phyloP scores from a whole-genome alignment of 2,113 vertebrate genomes.

The Sporophila hypoxantha region DNA sequence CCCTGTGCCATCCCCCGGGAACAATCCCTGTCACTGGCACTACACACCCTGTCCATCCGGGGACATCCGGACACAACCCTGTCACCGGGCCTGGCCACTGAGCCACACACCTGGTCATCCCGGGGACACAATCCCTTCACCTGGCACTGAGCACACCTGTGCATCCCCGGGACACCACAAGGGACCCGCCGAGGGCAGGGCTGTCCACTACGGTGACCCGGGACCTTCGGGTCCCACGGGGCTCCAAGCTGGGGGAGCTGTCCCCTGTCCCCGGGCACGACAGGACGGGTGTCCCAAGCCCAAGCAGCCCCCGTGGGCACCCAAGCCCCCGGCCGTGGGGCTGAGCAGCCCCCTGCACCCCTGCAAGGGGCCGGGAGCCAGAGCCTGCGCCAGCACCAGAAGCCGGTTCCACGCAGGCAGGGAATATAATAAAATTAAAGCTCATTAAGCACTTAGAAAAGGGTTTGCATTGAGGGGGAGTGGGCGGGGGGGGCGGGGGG shows the following conservation, averaged over 20 bases:
- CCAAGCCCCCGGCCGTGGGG: accelerated
- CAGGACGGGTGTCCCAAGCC: accelerated
- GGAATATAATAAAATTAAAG: constrained; percentile 32
- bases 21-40: too few species aligned
- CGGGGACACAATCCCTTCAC: too few species aligned
- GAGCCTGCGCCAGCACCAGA: neutral
- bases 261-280: neutral
- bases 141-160: too few species aligned
- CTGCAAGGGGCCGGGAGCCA: neutral
- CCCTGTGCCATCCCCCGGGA: neutral
- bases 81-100: neutral
- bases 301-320: neutral
- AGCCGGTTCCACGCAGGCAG: neutral
- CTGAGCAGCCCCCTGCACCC: accelerated
- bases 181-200: neutral
- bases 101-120: too few species aligned
- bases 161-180: too few species aligned
- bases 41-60: too few species aligned
- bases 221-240: neutral
- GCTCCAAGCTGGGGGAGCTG: neutral
- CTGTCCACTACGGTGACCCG: neutral
- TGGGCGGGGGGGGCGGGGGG: neutral
- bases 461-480: constrained; percentile 42
- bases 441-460: constrained; percentile 43
- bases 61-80: neutral